Evolutionary conservation across 2,888 invertebrate species (phyloP), one percentile per base, ranked within the genome.

Genomic region (Girardia tigrina): DNA sequence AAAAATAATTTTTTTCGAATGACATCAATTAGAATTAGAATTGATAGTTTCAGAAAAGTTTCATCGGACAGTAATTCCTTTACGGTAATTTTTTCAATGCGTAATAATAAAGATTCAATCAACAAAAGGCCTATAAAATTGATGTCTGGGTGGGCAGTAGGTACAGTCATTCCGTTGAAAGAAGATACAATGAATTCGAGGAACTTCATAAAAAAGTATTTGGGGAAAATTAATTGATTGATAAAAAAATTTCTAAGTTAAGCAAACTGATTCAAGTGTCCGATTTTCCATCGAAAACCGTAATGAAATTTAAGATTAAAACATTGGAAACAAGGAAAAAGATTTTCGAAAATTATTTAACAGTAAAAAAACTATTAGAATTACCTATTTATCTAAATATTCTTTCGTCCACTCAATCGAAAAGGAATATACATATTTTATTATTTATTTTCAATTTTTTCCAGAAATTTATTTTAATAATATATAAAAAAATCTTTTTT

Each of bases 21-120:
- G 56, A 20, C 56, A n/a, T 56, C 56, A 20, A 56, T 56, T 8
- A 56, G 56, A 56, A 56, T 56, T 12, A 56, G 56, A 56, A 56
- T 56, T 8, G 56, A 56, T 56, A 56, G 56, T 56, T 56, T 56
- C 23, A 56, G 56, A 56, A 56, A n/a, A 56, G 56, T 56, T 56
- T n/a, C 4, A n/a, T 56, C 56, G 4, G 56, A 56, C n/a, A 56
- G 23, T n/a, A 56, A 56, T 56, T n/a, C 56, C n/a, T 56, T 20
- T 56, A 56, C 56, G 4, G 56, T 56, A 56, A n/a, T 12, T 56
- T 56, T 56, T 16, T 12, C 36, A n/a, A n/a, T n/a, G n/a, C n/a
- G n/a, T n/a, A n/a, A n/a, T n/a, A n/a, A n/a, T n/a, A n/a, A n/a
- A n/a, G n/a, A n/a, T n/a, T n/a, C n/a, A n/a, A n/a, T n/a, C n/a